phyloP scores from a whole-genome alignment of 2,888 invertebrate species.

The Cephus pygmeus region DNA sequence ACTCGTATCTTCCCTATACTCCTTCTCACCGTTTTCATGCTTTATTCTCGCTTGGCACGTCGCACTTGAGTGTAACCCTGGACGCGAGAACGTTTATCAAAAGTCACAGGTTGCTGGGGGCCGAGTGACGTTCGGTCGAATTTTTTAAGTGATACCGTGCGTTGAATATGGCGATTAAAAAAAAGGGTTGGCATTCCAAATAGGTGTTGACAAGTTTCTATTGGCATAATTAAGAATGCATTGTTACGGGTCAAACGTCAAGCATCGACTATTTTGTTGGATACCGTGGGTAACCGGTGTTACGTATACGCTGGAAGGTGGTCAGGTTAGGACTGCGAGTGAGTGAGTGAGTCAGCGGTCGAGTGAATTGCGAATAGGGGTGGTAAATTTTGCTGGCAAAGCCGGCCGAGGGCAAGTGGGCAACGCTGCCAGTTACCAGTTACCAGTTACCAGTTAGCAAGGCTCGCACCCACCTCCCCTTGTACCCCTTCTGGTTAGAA shows the following conservation, averaged over 20 bases:
- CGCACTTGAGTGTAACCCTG: background rate
- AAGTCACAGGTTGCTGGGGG: background rate
- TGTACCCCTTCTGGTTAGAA: conserved; percentile 14
- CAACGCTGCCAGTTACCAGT: background rate
- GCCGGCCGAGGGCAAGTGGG: conserved; percentile 28
- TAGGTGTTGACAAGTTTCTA: background rate
- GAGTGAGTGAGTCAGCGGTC: conserved; percentile 7
- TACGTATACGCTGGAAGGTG: background rate
- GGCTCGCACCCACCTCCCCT: background rate
- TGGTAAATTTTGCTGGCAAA: conserved; percentile 16
- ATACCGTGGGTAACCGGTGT: background rate
- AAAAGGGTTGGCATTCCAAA: background rate
- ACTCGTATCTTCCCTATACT: conserved; percentile 28
- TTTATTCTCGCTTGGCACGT: background rate
- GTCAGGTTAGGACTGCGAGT: background rate
- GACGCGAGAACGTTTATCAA: background rate
- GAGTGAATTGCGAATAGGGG: conserved; percentile 23
- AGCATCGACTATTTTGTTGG: background rate
- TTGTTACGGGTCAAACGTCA: background rate
- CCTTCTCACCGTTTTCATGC: conserved; percentile 21
- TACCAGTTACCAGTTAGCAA: background rate
- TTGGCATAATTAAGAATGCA: background rate
- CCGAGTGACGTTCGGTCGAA: background rate
- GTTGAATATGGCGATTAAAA: background rate
- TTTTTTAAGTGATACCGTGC: background rate